Base-by-base conservation (phyloP, 1,140 invertebrate genomes). In the Drosophila sechellia region DNA sequence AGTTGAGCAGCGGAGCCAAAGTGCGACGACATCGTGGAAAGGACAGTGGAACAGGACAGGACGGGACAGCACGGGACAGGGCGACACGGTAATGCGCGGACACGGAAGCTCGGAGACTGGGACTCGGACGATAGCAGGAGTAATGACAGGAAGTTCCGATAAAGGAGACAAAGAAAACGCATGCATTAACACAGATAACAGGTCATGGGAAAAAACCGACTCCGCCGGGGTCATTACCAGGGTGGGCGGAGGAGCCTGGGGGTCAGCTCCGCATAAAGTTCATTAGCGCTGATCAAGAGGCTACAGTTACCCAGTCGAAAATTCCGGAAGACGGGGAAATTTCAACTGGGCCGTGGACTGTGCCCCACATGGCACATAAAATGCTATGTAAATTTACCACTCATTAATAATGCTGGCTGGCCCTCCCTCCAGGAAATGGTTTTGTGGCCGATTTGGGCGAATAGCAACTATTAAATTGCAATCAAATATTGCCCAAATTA, bases 131-230 rank as follows among this genome's bases (percentile, higher is more conserved):
- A 86, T 81, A 64, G 84, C 76, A 64, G 70, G 73, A 79, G 84
- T 87, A 87, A 87, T 79, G 83, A 87, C 83, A 87, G 83, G 83
- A 87, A 87, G 56, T 50, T 22, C 46, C 72, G 83, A 83, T 89
- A 87, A 87, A 77, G 64, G 63, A 69, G 72, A 73, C 65, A 85
- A 87, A 71, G 63, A 80, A 85, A 80, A 70, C 77, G 83, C 84
- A 87, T 89, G 76, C 83, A 87, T 87, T 87, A 87, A 79, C 68
- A 73, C 53, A 58, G 83, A 83, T 81, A 87, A 79, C 64, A 52
- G 53, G 45, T 54, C 53, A n/a, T 6, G 54, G 52, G 58, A 74
- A 60, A 57, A 58, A 40, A 40, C 42, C 35, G 42, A 35, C 65
- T 40, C 11, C 48, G 6, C 34, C 37, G 42, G 31, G 48, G 61